Conservation (phyloP, 1,140 invertebrate species). For the Bombus turneri region DNA sequence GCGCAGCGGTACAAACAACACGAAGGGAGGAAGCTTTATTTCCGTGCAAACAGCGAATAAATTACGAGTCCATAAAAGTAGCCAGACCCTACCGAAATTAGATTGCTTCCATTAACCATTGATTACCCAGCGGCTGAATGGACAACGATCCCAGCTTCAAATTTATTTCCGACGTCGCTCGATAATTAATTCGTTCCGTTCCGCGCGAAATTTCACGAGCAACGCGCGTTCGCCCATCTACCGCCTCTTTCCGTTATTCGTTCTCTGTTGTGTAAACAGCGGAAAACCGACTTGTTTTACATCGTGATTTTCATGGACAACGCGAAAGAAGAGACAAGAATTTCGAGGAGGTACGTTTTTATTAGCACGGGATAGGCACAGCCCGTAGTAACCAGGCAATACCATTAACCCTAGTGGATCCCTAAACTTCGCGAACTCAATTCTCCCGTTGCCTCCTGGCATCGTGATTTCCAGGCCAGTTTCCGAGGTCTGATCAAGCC, state of each 20-base stretch:
- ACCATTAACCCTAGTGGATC: constrained; percentile 72
- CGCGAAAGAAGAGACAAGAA: too few relatives aligned
- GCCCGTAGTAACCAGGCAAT: constrained; percentile 68
- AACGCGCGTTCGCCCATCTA: background rate
- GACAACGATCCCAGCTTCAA: constrained; percentile 11
- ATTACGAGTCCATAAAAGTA: constrained; percentile 34
- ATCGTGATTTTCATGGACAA: background rate
- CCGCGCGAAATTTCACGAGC: constrained; percentile 16
- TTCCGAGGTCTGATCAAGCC: constrained; percentile 2
- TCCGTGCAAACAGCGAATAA: constrained; percentile 9
- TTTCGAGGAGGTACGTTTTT: constrained; percentile 61
- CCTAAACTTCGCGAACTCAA: constrained; percentile 77
- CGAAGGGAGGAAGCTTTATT: background rate
- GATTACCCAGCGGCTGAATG: constrained; percentile 28
- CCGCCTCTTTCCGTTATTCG: background rate
- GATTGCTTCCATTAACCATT: constrained; percentile 48
- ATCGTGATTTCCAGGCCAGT: constrained; percentile 36
- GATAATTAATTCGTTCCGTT: constrained; percentile 34
- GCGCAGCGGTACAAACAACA: too few relatives aligned
- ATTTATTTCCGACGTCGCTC: constrained; percentile 42
- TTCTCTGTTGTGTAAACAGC: background rate
- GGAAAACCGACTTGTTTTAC: background rate
- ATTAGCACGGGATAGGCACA: constrained; percentile 56
- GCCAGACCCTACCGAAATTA: constrained; percentile 8
- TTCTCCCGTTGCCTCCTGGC: constrained; percentile 58